These are phyloP conservation scores for Apteryx owenii DNA, from an alignment of 2,113 vertebrate species.

Conservation along the genomic window DNA sequence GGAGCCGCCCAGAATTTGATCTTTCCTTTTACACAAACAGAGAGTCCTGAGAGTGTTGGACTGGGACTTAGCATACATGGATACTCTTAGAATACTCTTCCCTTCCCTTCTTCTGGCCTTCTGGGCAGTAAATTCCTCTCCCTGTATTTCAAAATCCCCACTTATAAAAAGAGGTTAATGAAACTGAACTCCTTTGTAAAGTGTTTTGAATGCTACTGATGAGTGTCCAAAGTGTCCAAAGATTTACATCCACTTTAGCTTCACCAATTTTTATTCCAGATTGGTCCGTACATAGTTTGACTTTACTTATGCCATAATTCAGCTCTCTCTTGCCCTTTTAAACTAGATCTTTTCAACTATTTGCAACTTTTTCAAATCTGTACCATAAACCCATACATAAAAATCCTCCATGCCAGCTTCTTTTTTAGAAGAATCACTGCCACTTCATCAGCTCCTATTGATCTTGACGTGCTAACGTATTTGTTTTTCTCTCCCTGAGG, in stretches of 20 bases:
- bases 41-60: background rate
- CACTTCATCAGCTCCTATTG: background rate
- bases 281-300: background rate
- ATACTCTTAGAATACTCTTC: background rate
- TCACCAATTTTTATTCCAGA: background rate
- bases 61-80: background rate
- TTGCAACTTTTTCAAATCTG: background rate
- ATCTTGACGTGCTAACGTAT: background rate
- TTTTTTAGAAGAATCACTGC: background rate
- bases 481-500: background rate
- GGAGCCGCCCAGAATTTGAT: conserved; percentile 7
- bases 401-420: background rate
- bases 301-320: background rate
- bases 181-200: background rate
- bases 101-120: background rate
- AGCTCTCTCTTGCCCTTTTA: background rate
- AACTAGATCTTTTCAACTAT: background rate
- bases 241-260: background rate
- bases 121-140: background rate
- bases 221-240: background rate
- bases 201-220: background rate
- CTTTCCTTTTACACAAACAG: background rate
- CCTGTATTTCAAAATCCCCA: background rate
- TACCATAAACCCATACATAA: background rate
- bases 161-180: background rate